These are phyloP conservation scores for Lepas anatifera DNA, from an alignment of 2,888 invertebrate genomes.

Conservation along the genomic window DNA sequence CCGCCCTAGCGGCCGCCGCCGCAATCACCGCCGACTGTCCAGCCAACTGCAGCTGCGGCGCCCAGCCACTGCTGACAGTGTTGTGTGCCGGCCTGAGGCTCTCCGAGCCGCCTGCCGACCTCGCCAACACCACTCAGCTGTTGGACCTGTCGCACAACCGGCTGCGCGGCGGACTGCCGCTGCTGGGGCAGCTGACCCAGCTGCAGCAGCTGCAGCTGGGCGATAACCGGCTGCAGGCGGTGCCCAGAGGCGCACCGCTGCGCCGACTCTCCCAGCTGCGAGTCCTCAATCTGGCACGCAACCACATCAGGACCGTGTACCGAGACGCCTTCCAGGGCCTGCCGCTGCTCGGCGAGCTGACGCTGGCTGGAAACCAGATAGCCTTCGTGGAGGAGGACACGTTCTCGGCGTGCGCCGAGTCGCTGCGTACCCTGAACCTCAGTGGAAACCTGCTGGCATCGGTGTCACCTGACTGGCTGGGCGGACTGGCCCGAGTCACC, in stretches of 20 bases:
- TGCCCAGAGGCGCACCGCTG: constrained; percentile 32
- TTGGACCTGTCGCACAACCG: constrained; percentile 31
- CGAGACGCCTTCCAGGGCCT: constrained; percentile 34
- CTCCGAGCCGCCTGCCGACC: constrained; percentile 28
- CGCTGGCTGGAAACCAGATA: constrained; percentile 32
- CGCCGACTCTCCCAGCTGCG: constrained; percentile 30
- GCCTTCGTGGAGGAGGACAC: constrained; percentile 33
- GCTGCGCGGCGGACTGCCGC: constrained; percentile 29
- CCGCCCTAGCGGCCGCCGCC: not conserved
- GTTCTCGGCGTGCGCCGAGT: constrained; percentile 31
- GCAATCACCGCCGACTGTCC: constrained; percentile 21
- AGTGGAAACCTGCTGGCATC: constrained; percentile 32
- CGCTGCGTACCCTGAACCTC: constrained; percentile 31
- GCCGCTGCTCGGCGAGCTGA: constrained; percentile 29
- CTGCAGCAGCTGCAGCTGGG: constrained; percentile 34
- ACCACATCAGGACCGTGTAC: constrained; percentile 32
- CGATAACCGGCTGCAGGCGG: constrained; percentile 31
- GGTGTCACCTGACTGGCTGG: constrained; percentile 34
- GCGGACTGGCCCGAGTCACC: constrained; percentile 30
- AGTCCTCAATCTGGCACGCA: constrained; percentile 32
- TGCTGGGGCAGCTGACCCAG: constrained; percentile 29
- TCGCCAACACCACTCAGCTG: constrained; percentile 31
- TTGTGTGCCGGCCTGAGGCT: constrained; percentile 32
- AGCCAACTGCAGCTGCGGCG: constrained; percentile 24
- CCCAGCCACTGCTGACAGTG: constrained; percentile 27